phyloP scores from a whole-genome alignment of 2,797 vertebrate genomes.

The Callimico goeldii region DNA sequence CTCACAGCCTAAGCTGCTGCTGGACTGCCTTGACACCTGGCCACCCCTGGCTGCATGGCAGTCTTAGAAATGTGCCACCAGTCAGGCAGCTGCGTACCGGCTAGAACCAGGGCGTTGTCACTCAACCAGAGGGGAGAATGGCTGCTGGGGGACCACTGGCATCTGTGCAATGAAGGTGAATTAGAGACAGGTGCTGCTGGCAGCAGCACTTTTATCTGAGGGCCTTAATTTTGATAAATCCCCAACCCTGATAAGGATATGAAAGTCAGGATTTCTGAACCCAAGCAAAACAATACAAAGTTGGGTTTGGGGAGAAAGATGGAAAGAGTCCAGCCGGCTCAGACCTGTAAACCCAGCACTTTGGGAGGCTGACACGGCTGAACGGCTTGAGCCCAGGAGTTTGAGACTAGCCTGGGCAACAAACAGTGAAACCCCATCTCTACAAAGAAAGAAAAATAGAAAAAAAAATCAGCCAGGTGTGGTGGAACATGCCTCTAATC shows the following conservation, averaged over 20 bases:
- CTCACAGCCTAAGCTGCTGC: neutral
- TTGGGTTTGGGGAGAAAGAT: neutral
- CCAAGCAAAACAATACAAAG: neutral
- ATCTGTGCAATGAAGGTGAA: too few species aligned
- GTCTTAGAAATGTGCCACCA: neutral
- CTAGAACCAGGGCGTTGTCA: neutral
- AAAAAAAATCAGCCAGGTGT: too few species aligned
- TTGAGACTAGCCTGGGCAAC: too few species aligned
- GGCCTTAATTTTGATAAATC: neutral
- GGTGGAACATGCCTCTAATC: too few species aligned
- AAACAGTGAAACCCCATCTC: too few species aligned
- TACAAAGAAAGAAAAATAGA: too few species aligned
- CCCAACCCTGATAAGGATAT: neutral
- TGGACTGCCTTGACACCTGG: neutral
- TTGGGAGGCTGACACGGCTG: too few species aligned
- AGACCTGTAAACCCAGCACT: too few species aligned
- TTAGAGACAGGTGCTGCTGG: neutral
- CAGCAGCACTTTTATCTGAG: neutral
- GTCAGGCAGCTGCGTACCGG: fast-evolving
- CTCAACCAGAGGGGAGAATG: neutral
- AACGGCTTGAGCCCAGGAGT: too few species aligned
- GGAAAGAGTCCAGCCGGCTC: neutral
- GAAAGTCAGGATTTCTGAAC: neutral
- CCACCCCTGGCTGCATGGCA: neutral
- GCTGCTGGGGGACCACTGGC: neutral